Percentiles rank a stretch among this genome's conserved stretches.
Conservation (phyloP, 1,140 invertebrate species). For the Temnothorax longispinosus region DNA sequence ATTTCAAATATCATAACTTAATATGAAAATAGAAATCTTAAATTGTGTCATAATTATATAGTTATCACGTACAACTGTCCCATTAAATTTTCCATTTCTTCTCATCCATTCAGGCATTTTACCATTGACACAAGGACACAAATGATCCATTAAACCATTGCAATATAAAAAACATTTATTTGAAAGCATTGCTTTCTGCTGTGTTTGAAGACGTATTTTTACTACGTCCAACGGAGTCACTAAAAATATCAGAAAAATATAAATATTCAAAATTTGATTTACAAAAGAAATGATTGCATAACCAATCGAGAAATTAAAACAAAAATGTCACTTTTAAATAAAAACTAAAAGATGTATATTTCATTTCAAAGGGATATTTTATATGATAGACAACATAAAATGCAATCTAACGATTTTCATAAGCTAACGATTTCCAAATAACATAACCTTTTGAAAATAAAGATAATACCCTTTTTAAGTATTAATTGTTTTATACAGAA, state of each 20-base stretch:
- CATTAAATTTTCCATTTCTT: constrained; percentile 93
- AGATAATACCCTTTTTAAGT: not conserved
- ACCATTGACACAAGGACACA: constrained; percentile 94
- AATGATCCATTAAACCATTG: constrained; percentile 99
- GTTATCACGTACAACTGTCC: constrained; percentile 91
- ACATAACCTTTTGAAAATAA: not conserved
- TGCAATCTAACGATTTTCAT: not conserved
- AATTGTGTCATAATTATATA: constrained; percentile 36
- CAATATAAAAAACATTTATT: constrained; percentile 98
- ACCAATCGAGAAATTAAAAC: not conserved
- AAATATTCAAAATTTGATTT: constrained; percentile 37
- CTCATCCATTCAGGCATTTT: constrained; percentile 89
- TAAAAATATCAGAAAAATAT: constrained; percentile 85
- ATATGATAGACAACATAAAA: too few species aligned
- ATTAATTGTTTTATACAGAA: not conserved
- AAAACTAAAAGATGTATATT: too few species aligned
- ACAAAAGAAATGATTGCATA: not conserved
- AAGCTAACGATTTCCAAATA: not conserved
- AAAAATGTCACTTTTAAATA: too few species aligned
- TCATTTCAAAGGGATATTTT: too few species aligned
- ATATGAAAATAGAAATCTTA: not conserved
- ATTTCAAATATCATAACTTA: not conserved
- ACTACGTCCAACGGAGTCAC: constrained; percentile 99
- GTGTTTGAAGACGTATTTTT: constrained; percentile 98
- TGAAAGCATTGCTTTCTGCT: constrained; percentile 93